Base-by-base conservation (phyloP, 2,113 vertebrate species). In the Todiramphus chloris region DNA sequence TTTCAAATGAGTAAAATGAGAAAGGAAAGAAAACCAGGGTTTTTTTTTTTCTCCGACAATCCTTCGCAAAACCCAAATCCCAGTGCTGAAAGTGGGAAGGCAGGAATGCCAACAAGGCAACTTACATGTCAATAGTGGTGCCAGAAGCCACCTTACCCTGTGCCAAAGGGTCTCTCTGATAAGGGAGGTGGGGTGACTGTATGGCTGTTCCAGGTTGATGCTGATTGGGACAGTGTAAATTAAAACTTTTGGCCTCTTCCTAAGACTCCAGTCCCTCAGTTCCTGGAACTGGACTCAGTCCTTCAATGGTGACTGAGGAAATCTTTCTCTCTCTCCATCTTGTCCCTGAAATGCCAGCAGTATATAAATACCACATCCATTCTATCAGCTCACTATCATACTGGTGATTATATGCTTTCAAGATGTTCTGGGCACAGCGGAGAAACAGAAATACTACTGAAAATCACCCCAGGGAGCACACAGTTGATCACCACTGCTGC, bases 181-280 rank as follows among this genome's bases (percentile, higher is more conserved):
- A 75, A 76, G 12, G 20, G 9, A 83, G 6, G 24, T 56, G 35
- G 10, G 11, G 12, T 19, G 5, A 50, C 11, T 55, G 6, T 15
- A 15, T 48, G 56, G 44, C 4, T 1, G 0, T 33, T 56, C 39
- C 33, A 53, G 8, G 8, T 5, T 46, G 35, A 33, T 39, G 15
- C 3, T 68, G 16, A 50, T 28, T 56, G 16, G 4, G 16, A 53
- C 9, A 1, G 5, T 30, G 10, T 31, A 51, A 72, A 53, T 27
- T 17, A 56, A 44, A 67, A 1, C 4, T 64, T 85, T 30, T 9
- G 2, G 2, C 5, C 21, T 76, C 37, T 58, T 73, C 18, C 19
- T 50, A 43, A 46, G 55, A 19, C 28, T 75, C 27, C 8, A 74
- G 2, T 0, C 3, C 7, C 33, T 82, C 1, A 0, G 1, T 41